phyloP scores from a whole-genome alignment of 2,797 vertebrate species.

The Betta splendens region DNA sequence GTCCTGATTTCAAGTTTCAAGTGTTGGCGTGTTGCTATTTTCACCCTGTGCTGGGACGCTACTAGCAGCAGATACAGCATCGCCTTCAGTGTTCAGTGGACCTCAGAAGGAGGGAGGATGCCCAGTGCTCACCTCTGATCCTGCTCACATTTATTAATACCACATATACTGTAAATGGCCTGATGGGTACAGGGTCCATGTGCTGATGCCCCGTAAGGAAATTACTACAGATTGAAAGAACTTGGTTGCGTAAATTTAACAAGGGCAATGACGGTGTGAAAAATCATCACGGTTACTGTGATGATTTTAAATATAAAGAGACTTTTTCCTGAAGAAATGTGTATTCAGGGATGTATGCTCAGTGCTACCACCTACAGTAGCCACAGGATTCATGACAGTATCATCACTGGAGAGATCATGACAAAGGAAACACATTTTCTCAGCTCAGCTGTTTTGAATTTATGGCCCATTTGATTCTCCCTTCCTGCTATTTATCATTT shows the following conservation, averaged over 20 bases:
- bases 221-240: background rate
- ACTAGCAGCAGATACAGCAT: constrained; percentile 3
- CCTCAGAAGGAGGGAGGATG: background rate
- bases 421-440: background rate
- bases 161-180: background rate
- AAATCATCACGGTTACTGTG: background rate
- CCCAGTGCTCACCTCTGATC: constrained; percentile 11
- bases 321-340: background rate
- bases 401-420: constrained; percentile 1
- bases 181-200: background rate
- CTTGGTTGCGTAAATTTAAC: constrained; percentile 1
- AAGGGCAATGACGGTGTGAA: constrained; percentile 1
- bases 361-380: constrained; percentile 4
- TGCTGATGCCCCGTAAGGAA: background rate
- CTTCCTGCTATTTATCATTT: too few species aligned
- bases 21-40: constrained; percentile 10
- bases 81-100: constrained; percentile 20
- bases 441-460: background rate
- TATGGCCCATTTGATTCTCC: too few species aligned
- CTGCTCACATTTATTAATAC: background rate
- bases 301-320: constrained; percentile 6
- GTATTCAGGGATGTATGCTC: background rate
- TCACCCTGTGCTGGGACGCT: constrained; percentile 5
- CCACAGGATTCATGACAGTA: constrained; percentile 6
- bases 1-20: constrained; percentile 42